These are phyloP conservation scores for Xestia ashworthii DNA, from an alignment of 2,888 invertebrate genomes.

Conservation along the genomic window DNA sequence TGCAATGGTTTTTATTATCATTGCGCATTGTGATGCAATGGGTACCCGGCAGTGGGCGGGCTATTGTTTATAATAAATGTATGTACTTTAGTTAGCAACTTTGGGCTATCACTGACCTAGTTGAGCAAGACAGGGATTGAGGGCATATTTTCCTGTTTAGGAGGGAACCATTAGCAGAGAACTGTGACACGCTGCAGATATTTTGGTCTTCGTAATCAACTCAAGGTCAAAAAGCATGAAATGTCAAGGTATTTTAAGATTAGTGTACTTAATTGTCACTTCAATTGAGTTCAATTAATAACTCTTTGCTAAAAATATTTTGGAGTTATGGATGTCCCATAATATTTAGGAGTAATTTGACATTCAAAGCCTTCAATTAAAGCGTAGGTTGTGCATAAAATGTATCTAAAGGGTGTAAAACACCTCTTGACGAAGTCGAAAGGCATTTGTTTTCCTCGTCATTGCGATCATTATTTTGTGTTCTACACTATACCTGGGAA, in stretches of 20 bases:
- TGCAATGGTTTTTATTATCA: constrained; percentile 53
- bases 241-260: background rate
- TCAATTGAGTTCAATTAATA: constrained; percentile 26
- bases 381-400: background rate
- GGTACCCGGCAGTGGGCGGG: constrained; percentile 41
- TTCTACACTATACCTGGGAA: too few relatives aligned
- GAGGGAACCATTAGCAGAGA: constrained; percentile 8
- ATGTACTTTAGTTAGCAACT: constrained; percentile 22
- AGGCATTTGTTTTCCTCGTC: too few relatives aligned
- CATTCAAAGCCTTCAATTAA: background rate
- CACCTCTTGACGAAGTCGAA: too few relatives aligned
- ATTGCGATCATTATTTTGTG: too few relatives aligned
- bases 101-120: constrained; percentile 18
- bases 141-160: constrained; percentile 1
- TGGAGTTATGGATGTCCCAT: background rate
- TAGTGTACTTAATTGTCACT: background rate
- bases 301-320: background rate
- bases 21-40: constrained; percentile 47
- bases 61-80: constrained; percentile 42
- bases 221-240: constrained; percentile 3
- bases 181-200: background rate
- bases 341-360: background rate
- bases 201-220: background rate
- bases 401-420: too few relatives aligned
- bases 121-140: constrained; percentile 35